Conservation (phyloP, 2,113 vertebrate genomes). For the Seriola aureovittata region DNA sequence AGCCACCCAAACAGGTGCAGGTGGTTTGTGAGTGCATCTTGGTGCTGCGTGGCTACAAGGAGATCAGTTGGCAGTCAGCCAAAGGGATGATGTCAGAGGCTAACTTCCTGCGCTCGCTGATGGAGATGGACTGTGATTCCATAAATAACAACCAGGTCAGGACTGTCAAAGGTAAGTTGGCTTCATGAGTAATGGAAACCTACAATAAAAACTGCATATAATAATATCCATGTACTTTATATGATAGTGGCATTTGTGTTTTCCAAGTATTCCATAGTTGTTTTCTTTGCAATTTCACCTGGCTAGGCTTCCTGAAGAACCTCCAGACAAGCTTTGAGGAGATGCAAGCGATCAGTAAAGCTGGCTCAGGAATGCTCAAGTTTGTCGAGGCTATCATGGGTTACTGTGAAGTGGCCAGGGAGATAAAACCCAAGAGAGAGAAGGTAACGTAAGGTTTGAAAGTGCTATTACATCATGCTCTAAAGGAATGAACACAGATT, state of each 20-base stretch:
- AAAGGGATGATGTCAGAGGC: slow-evolving; percentile 98
- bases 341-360: slow-evolving; percentile 95
- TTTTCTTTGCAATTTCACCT: slow-evolving; percentile 47
- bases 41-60: slow-evolving; percentile 93
- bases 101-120: slow-evolving; percentile 91
- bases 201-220: not conserved
- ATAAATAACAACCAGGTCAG: slow-evolving; percentile 88
- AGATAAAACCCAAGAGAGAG: slow-evolving; percentile 95
- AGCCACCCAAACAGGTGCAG: slow-evolving; percentile 95
- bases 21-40: slow-evolving; percentile 95
- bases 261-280: not conserved
- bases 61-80: slow-evolving; percentile 94
- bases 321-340: slow-evolving; percentile 90
- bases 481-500: not conserved
- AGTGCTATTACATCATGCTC: not conserved
- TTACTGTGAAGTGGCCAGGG: slow-evolving; percentile 92
- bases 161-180: slow-evolving; percentile 88
- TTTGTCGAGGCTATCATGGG: slow-evolving; percentile 95
- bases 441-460: slow-evolving; percentile 85
- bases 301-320: slow-evolving; percentile 89
- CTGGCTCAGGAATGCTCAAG: slow-evolving; percentile 95
- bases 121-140: slow-evolving; percentile 93
- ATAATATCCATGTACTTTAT: not conserved
- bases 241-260: not conserved
- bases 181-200: not conserved